phyloP scores from a whole-genome alignment of 2,113 vertebrate genomes.

The Melanerpes aurifrons region DNA sequence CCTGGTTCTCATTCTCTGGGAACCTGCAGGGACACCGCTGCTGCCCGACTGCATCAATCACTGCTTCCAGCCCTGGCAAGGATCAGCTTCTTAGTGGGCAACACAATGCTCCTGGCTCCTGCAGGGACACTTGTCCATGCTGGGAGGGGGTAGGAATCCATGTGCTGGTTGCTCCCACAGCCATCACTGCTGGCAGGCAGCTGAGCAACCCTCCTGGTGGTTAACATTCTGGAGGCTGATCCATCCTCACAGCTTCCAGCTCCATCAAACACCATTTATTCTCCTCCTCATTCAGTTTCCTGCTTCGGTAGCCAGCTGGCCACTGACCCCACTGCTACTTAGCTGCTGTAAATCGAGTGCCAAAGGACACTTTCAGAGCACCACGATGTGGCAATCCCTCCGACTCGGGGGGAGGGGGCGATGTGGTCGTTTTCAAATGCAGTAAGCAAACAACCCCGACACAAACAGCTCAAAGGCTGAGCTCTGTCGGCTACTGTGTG shows the following conservation, averaged over 20 bases:
- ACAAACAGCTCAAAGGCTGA: neutral
- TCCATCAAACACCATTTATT: neutral
- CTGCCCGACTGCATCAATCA: neutral
- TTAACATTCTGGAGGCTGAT: neutral
- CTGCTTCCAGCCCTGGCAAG: neutral
- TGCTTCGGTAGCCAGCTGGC: conserved; percentile 15
- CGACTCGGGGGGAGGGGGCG: rapidly evolving
- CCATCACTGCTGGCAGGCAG: neutral
- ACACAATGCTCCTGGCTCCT: neutral
- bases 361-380: conserved; percentile 31
- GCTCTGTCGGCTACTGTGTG: neutral
- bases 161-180: neutral
- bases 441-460: neutral
- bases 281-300: neutral
- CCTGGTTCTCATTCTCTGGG: neutral
- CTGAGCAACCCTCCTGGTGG: neutral
- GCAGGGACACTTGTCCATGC: neutral
- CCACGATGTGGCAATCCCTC: neutral
- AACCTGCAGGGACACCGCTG: neutral
- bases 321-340: neutral
- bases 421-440: neutral
- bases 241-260: neutral
- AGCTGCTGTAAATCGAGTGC: neutral
- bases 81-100: neutral
- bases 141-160: neutral